Conservation (phyloP, 1,140 invertebrate genomes). For the Drosophila quadrilineata region DNA sequence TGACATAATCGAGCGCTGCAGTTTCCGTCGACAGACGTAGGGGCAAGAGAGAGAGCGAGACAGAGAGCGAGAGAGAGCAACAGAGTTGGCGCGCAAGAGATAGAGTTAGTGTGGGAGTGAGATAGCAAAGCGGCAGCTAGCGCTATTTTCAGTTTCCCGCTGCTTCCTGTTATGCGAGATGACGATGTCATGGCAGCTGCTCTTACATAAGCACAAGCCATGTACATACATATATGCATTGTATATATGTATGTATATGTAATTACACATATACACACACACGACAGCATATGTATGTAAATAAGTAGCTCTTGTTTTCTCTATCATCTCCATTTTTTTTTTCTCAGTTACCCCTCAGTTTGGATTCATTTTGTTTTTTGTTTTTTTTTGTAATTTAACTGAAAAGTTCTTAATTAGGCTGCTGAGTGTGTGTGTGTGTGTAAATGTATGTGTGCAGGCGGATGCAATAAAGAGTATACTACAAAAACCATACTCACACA, state of each 20-base stretch:
- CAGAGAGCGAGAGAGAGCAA: background rate
- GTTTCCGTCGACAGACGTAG: conserved; percentile 44
- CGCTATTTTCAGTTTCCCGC: conserved; percentile 33
- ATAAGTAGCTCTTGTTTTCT: conserved; percentile 3
- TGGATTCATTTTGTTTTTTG: too few species aligned
- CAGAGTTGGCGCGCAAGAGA: background rate
- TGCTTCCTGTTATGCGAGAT: conserved; percentile 34
- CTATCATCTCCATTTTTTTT: background rate
- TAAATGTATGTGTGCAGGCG: too few species aligned
- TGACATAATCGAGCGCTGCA: conserved; percentile 72
- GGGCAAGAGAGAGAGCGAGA: background rate
- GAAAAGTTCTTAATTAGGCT: conserved; percentile 69
- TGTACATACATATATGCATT: background rate
- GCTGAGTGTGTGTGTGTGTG: conserved; percentile 21
- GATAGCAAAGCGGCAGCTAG: too few species aligned
- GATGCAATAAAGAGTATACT: background rate
- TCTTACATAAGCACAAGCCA: conserved; percentile 23
- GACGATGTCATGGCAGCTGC: conserved; percentile 25
- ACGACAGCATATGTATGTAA: background rate
- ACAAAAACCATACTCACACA: too few species aligned
- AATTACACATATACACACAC: too few species aligned
- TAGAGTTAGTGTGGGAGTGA: conserved; percentile 1
- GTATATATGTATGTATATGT: background rate
- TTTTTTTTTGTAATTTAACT: background rate
- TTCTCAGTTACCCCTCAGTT: too few species aligned